phyloP scores from a whole-genome alignment of 2,888 invertebrate species.

The Hydropsyche betteni region DNA sequence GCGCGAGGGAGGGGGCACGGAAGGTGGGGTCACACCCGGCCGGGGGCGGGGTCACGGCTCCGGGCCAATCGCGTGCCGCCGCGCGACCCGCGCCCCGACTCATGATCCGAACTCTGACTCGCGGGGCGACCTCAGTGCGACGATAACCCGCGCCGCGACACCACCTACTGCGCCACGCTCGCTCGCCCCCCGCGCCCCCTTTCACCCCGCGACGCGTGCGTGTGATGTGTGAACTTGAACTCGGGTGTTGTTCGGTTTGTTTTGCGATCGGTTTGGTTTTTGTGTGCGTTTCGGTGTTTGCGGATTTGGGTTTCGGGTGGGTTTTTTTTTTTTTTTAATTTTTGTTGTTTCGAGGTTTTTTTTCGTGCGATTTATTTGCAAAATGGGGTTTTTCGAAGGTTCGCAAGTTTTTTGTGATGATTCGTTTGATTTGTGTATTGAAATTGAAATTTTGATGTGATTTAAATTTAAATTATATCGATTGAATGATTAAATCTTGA shows the following conservation, averaged over 20 bases:
- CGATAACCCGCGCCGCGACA: conserved; percentile 35
- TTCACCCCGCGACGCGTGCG: conserved; percentile 42
- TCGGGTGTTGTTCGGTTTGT: background rate
- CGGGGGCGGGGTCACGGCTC: conserved; percentile 45
- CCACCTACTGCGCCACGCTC: conserved; percentile 14
- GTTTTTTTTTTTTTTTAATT: too few species aligned
- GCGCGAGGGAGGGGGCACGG: conserved; percentile 8
- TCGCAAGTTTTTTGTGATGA: too few species aligned
- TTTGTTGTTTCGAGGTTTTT: too few species aligned
- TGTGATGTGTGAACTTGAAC: conserved; percentile 30
- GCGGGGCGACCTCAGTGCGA: conserved; percentile 27
- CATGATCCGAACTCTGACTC: conserved; percentile 35
- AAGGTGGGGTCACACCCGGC: conserved; percentile 25
- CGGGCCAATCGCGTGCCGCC: conserved; percentile 48
- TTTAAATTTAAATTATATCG: too few species aligned
- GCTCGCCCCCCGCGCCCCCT: conserved; percentile 3
- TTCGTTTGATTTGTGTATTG: too few species aligned
- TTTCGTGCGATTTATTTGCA: too few species aligned
- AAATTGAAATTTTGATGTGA: too few species aligned
- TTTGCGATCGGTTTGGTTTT: background rate
- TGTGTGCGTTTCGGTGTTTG: too few species aligned
- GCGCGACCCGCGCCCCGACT: conserved; percentile 41
- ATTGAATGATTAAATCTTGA: too few species aligned
- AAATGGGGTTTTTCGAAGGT: too few species aligned
- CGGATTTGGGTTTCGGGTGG: too few species aligned